These are phyloP conservation scores for Calcarius lapponicus DNA, from an alignment of 2,797 vertebrate genomes.

Conservation along the genomic window DNA sequence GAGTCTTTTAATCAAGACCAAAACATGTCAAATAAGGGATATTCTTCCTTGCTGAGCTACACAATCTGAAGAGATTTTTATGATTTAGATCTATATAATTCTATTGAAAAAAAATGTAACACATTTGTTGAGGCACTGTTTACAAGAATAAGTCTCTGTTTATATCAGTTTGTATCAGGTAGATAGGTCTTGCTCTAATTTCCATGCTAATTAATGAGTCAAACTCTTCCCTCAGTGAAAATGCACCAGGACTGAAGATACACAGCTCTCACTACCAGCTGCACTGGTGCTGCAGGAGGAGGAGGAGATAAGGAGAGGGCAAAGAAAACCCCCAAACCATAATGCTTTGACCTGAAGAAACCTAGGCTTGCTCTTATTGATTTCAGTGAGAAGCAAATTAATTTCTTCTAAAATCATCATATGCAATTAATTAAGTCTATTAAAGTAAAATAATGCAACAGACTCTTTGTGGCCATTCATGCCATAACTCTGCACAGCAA, in stretches of 20 bases:
- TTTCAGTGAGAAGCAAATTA: not conserved
- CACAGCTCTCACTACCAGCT: not conserved
- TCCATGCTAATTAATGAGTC: not conserved
- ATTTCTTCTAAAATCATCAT: not conserved
- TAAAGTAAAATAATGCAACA: not conserved
- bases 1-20: not conserved
- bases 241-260: not conserved
- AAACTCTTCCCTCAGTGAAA: not conserved
- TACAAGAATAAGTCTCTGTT: not conserved
- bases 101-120: not conserved
- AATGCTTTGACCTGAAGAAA: not conserved
- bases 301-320: not conserved
- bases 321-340: not conserved
- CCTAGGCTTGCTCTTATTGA: not conserved
- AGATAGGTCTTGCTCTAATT: not conserved
- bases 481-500: not conserved
- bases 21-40: not conserved
- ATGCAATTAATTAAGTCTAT: constrained; percentile 12
- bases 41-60: not conserved
- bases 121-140: not conserved
- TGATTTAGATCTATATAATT: not conserved
- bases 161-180: not conserved
- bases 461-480: not conserved
- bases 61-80: not conserved
- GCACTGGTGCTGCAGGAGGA: not conserved